Evolutionary conservation across 2,888 invertebrate species (phyloP).

Genomic region (Lissonota sp.): DNA sequence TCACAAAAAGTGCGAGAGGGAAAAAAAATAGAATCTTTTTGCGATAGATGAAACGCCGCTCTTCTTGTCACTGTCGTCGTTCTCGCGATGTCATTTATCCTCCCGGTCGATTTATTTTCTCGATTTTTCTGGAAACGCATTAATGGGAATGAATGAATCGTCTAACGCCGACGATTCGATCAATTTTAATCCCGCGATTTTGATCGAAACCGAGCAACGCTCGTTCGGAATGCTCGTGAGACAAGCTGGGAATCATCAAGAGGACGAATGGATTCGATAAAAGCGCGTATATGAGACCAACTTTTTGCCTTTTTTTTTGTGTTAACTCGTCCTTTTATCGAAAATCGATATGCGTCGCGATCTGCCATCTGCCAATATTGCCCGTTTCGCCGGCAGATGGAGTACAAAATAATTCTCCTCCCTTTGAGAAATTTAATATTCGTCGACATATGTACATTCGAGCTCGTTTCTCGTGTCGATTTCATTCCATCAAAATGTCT

Average conservation of each 20-base stretch:
- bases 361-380: constrained; percentile 46
- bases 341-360: constrained; percentile 33
- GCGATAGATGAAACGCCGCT: constrained; percentile 32
- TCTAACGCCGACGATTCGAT: constrained; percentile 46
- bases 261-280: constrained; percentile 33
- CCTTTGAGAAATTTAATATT: too few species aligned
- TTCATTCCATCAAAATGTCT: too few species aligned
- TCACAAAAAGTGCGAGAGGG: constrained; percentile 22
- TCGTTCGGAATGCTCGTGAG: constrained; percentile 46
- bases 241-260: not conserved
- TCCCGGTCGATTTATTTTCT: constrained; percentile 9
- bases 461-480: too few species aligned
- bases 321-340: constrained; percentile 10
- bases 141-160: constrained; percentile 52
- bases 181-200: constrained; percentile 58
- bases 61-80: constrained; percentile 8
- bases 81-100: not conserved
- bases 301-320: constrained; percentile 23
- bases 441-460: too few species aligned
- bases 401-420: too few species aligned
- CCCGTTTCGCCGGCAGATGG: not conserved
- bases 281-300: not conserved
- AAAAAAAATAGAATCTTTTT: constrained; percentile 28
- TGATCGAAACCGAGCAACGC: constrained; percentile 38
- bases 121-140: constrained; percentile 39